Evolutionary conservation across 2,888 invertebrate species (phyloP), one percentile per base, ranked within the genome.

Genomic region (Limnephilus marmoratus): DNA sequence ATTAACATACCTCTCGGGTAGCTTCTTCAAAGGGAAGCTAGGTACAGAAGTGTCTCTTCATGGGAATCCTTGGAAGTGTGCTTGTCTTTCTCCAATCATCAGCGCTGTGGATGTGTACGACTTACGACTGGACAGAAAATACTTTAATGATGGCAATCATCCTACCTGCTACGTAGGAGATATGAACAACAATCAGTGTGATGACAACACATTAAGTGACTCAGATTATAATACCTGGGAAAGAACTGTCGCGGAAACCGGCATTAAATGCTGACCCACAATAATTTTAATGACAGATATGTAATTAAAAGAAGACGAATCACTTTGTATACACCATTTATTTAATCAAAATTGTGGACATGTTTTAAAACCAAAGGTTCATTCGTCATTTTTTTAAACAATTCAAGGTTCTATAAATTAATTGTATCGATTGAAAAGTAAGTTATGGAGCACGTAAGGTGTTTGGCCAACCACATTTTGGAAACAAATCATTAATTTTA

Each of bases 181-280:
- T 11, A 37, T 7, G 13, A 45, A n/a, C 15, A 29, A 24, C 53
- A 1, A 29, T 15, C 24, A 15, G 15, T 86, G 49, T 45, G 86
- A 86, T 29, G 49, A 49, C 31, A 49, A 45, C 45, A 29, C 49
- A n/a, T 49, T 49, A 3, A 86, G n/a, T 49, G 86, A 86, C 1
- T 9, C 24, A 13, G 49, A 86, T 41, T 86, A 86, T 18, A 18
- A 12, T 29, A 11, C 3, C 3, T 86, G 86, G 86, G 86, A 86
- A 41, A 24, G 13, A 90, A 90, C 92, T 91, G 93, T 91, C 91
- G 91, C 12, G 90, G 34, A 12, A 34, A 12, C 13, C 18, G 34
- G 34, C 34, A 82, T 82, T 18, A 31, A 82, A 34, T 82, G 82
- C 82, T 82, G 82, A 82, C n/a, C 68, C 7, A 9, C 2, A 68